phyloP scores from a whole-genome alignment of 1,140 invertebrate species.

The Drosophila arawakana region DNA sequence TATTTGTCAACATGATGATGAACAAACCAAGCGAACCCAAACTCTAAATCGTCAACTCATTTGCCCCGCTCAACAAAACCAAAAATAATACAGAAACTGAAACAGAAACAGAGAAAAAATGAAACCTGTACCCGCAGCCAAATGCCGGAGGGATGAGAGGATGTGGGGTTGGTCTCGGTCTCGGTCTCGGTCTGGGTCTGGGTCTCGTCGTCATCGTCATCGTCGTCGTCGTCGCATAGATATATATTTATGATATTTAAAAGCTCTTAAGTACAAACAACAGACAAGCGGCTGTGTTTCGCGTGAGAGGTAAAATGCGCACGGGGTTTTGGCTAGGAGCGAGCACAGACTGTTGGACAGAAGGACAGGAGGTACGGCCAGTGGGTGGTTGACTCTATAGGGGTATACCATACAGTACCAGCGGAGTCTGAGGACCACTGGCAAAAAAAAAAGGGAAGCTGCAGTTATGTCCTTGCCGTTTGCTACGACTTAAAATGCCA shows the following conservation, averaged over 20 bases:
- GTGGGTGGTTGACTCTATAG: neutral
- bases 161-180: neutral
- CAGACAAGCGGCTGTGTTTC: constrained; percentile 61
- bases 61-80: neutral
- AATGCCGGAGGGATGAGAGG: constrained; percentile 1
- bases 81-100: neutral
- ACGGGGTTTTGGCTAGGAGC: neutral
- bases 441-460: constrained; percentile 44
- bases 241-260: constrained; percentile 84
- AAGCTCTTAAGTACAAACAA: constrained; percentile 83
- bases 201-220: neutral
- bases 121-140: constrained; percentile 34
- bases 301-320: constrained; percentile 6
- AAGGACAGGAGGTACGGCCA: constrained; percentile 5
- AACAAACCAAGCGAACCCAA: constrained; percentile 24
- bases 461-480: constrained; percentile 65
- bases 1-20: constrained; percentile 82
- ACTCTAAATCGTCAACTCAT: constrained; percentile 1
- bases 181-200: constrained; percentile 2
- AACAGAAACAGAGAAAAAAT: neutral
- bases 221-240: constrained; percentile 52
- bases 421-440: neutral
- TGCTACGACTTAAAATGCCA: constrained; percentile 70
- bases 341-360: neutral
- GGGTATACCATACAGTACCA: neutral